A percentile compares a stretch with the other conserved stretches of the same genome.
Evolutionary conservation across 2,113 vertebrate genomes (phyloP).

Genomic region (Scartelaos histophorus): DNA sequence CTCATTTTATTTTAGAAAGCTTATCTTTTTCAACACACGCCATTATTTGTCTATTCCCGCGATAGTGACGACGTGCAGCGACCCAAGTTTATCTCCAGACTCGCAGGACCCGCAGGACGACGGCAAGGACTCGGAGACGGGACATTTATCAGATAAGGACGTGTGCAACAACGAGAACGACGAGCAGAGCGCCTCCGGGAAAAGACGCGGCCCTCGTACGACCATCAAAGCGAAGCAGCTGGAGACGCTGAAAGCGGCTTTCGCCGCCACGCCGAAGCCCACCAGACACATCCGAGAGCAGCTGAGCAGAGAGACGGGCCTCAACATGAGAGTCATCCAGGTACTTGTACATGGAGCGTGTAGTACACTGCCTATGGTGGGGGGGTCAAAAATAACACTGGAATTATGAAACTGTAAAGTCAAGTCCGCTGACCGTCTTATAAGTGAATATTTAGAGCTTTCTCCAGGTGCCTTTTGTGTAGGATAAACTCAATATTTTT

Average conservation of each 20-base stretch:
- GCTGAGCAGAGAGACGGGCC: conserved; percentile 94
- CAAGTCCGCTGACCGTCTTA: background rate
- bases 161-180: conserved; percentile 89
- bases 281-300: conserved; percentile 97
- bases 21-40: background rate
- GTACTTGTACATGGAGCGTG: conserved; percentile 50
- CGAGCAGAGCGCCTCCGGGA: conserved; percentile 91
- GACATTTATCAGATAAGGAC: conserved; percentile 93
- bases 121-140: conserved; percentile 92
- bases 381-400: background rate
- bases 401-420: background rate
- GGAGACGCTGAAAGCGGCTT: conserved; percentile 96
- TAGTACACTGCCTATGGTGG: background rate
- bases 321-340: conserved; percentile 98
- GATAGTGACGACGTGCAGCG: conserved; percentile 94
- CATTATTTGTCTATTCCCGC: conserved; percentile 1
- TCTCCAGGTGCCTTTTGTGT: too few relatives aligned
- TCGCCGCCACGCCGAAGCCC: conserved; percentile 95
- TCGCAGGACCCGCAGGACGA: conserved; percentile 96
- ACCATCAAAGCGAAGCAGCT: conserved; percentile 99
- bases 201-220: conserved; percentile 92
- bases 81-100: conserved; percentile 97
- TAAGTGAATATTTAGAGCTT: background rate
- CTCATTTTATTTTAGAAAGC: background rate
- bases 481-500: too few relatives aligned